Base-by-base conservation (phyloP, 1,140 invertebrate species). In the Zaprionus africanus region DNA sequence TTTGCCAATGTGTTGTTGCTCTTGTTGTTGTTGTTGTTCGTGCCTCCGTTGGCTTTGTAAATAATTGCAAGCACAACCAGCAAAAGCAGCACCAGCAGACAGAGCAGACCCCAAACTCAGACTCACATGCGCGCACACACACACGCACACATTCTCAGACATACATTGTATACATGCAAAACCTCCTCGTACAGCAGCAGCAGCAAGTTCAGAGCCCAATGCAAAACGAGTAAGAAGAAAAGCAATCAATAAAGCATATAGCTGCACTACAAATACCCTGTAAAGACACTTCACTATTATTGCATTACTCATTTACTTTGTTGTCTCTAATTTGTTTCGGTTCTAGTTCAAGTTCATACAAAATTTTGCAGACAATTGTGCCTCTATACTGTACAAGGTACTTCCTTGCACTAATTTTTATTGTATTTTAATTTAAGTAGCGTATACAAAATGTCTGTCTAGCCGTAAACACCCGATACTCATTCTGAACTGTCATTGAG, bases 31-130 rank as follows among this genome's bases (percentile, higher is more conserved):
- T 76, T 79, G 71, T 36, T 80, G 69, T 53, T 73, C 64, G 19
- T 69, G 67, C 43, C 70, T 69, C 49, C 56, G 82, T 53, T 73
- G 76, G 79, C 72, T 88, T 90, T 88, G 85, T 88, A 88, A 90
- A 88, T 88, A 88, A 88, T 90, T 88, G 85, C 85, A 88, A 77
- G 78, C 85, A 61, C 31, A 34, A 34, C 31, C 31, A 34, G 9
- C 31, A 34, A 34, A 9, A 51, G 67, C 66, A 75, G 66, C 72
- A 67, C 49, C 72, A 75, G 64, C 74, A 66, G 46, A 51, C 75
- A 78, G 84, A 77, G 22, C 75, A 78, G 84, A 77, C 83, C 73
- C 81, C 77, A 88, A 83, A 83, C 72, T 71, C 66, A 78, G 46
- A 76, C 61, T 73, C 57, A 70, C 58, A 53, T 22, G 22, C 57